These are phyloP conservation scores for Sipha flava DNA, from an alignment of 1,140 invertebrate species.

Conservation along the genomic window DNA sequence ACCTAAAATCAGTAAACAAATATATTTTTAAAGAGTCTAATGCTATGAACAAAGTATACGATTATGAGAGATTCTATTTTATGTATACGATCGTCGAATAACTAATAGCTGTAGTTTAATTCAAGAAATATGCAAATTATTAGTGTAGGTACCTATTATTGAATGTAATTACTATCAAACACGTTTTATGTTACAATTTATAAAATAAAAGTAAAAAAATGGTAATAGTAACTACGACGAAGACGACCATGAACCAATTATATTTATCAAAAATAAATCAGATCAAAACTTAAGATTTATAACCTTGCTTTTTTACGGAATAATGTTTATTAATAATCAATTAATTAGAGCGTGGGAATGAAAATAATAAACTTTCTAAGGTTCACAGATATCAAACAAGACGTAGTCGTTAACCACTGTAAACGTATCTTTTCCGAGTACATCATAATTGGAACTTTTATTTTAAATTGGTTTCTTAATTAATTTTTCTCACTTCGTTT, in stretches of 20 bases:
- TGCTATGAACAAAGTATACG: too few species aligned
- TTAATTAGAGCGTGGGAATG: background rate
- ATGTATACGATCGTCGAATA: too few species aligned
- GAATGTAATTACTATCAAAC: background rate
- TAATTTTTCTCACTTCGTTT: too few species aligned
- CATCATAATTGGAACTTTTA: background rate
- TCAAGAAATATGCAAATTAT: too few species aligned
- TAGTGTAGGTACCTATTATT: too few species aligned
- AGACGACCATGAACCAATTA: constrained; percentile 6
- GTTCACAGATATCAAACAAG: too few species aligned
- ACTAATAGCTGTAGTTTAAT: too few species aligned
- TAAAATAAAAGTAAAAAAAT: background rate
- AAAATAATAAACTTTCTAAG: background rate
- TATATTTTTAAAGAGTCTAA: too few species aligned
- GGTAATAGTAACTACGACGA: background rate
- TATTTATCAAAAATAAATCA: background rate
- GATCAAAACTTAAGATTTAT: background rate
- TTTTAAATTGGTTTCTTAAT: background rate
- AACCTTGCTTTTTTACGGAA: background rate
- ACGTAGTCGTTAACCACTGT: background rate
- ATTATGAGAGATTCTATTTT: too few species aligned
- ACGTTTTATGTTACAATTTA: background rate
- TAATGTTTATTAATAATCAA: background rate
- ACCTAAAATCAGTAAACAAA: too few species aligned
- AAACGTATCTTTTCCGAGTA: background rate